These are phyloP conservation scores for Aeoliscus strigatus DNA, from an alignment of 2,797 vertebrate genomes.

Conservation along the genomic window DNA sequence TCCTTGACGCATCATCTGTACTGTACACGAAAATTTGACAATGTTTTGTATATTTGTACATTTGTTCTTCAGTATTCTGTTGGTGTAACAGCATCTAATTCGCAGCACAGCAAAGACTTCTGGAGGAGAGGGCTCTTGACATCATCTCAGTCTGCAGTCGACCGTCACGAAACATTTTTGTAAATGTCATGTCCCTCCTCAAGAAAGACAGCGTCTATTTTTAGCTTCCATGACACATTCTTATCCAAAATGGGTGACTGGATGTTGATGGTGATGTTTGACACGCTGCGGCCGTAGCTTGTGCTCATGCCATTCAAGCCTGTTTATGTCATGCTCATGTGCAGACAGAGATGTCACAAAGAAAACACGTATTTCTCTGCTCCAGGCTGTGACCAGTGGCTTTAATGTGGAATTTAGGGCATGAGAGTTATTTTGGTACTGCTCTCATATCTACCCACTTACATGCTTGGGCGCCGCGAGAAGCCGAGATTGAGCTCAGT, in stretches of 20 bases:
- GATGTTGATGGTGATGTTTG: neutral
- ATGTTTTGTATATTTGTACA: conserved; percentile 37
- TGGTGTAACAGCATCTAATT: neutral
- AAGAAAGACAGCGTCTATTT: conserved; percentile 17
- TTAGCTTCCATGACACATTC: conserved; percentile 5
- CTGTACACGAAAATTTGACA: conserved; percentile 39
- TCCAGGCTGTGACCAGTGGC: conserved; percentile 20
- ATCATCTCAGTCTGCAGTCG: conserved; percentile 3
- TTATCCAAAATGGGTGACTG: conserved; percentile 7
- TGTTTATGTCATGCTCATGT: neutral
- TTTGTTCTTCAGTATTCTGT: conserved; percentile 3
- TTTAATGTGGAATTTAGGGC: conserved; percentile 56
- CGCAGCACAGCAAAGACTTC: neutral
- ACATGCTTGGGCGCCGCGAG: conserved; percentile 14
- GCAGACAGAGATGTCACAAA: too few species aligned
- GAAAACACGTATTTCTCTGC: conserved; percentile 8
- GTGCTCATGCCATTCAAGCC: conserved; percentile 1
- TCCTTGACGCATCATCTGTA: conserved; percentile 26
- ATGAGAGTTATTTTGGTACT: conserved; percentile 59
- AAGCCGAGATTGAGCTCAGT: conserved; percentile 35
- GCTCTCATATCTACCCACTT: conserved; percentile 33
- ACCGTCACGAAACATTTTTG: conserved; percentile 1
- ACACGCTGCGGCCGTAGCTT: too few species aligned
- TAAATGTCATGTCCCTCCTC: conserved; percentile 4
- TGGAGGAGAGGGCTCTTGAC: conserved; percentile 9